Evolutionary conservation across 2,113 vertebrate species (phyloP).

Genomic region (Eulacestoma nigropectus): DNA sequence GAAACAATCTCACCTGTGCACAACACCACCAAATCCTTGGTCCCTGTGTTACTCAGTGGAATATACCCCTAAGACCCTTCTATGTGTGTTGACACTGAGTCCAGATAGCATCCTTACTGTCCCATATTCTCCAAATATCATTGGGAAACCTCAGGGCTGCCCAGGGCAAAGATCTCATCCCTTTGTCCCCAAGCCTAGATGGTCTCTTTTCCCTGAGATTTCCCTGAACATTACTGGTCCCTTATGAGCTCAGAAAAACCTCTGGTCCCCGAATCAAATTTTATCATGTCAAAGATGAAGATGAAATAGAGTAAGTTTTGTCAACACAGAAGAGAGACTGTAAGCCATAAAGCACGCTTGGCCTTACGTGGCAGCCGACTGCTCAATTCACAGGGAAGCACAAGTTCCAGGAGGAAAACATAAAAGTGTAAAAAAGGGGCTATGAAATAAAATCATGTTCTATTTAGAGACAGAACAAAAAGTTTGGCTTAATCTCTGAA

Average conservation of each 20-base stretch:
- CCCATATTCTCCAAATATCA: not conserved
- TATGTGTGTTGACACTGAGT: not conserved
- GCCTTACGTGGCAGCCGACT: not conserved
- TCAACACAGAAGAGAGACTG: not conserved
- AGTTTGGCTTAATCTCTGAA: not conserved
- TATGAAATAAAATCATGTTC: not conserved
- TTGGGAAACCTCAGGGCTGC: not conserved
- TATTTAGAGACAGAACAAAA: slow-evolving; percentile 11
- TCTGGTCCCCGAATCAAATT: not conserved
- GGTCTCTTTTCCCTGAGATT: not conserved
- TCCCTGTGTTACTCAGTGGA: not conserved
- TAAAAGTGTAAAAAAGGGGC: not conserved
- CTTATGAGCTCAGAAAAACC: not conserved
- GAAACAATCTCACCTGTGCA: not conserved
- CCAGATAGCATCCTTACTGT: not conserved
- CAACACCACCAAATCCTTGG: not conserved
- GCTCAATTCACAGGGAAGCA: not conserved
- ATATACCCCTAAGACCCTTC: not conserved
- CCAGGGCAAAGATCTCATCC: not conserved
- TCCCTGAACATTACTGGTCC: not conserved
- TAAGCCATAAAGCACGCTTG: not conserved
- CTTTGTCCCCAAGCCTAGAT: not conserved
- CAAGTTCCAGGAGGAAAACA: not conserved
- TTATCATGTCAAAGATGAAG: not conserved
- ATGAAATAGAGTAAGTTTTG: not conserved